A percentile compares a stretch with the other conserved stretches of the same genome.
These are phyloP conservation scores for Dynastes maya DNA, from an alignment of 2,888 invertebrate species.

Conservation along the genomic window DNA sequence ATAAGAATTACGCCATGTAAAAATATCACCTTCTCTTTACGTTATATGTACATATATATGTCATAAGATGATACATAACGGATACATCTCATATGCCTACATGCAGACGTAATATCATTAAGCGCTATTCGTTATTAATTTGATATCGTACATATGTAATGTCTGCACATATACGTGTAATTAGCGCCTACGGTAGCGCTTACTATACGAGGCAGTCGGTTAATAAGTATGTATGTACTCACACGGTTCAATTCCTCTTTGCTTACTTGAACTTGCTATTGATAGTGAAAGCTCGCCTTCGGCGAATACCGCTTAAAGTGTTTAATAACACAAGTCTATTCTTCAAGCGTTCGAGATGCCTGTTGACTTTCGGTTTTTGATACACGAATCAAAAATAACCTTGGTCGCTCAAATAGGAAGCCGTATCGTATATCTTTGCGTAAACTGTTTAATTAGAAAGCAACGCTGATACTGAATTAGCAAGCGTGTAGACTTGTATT, in stretches of 20 bases:
- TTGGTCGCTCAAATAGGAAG: conserved; percentile 22
- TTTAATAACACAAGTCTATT: conserved; percentile 26
- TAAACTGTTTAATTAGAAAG: conserved; percentile 44
- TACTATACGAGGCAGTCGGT: background rate
- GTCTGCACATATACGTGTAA: background rate
- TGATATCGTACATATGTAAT: background rate
- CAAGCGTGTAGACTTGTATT: conserved; percentile 2
- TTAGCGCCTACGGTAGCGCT: conserved; percentile 8
- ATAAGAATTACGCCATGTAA: no score
- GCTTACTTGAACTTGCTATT: conserved; percentile 46
- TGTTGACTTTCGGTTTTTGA: conserved; percentile 32
- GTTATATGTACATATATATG: no score
- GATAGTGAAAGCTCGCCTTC: conserved; percentile 41
- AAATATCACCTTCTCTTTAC: no score
- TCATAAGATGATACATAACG: background rate
- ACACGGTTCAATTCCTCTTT: background rate
- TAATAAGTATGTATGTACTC: background rate
- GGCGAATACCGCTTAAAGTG: background rate
- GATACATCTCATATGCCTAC: background rate
- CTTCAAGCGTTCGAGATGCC: background rate
- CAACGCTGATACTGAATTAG: background rate
- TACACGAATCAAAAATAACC: conserved; percentile 26
- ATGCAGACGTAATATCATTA: background rate
- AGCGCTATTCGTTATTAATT: conserved; percentile 13
- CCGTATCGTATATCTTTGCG: conserved; percentile 2